Conservation (phyloP, 2,888 invertebrate genomes). For the Agriopis aurantiaria region DNA sequence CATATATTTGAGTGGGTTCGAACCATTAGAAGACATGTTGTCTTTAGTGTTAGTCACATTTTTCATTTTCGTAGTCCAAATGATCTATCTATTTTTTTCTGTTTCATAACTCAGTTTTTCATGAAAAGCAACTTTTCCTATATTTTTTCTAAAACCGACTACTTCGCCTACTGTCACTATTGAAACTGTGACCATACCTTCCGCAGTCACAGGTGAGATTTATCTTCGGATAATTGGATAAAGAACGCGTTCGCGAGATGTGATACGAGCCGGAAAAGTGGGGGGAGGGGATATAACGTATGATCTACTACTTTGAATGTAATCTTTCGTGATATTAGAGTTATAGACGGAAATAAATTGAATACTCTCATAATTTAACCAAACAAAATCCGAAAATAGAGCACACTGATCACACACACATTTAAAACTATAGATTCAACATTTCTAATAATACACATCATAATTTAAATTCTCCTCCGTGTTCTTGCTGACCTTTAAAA, state of each 20-base stretch:
- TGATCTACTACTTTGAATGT: constrained; percentile 60
- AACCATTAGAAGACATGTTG: too few species aligned
- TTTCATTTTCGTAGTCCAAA: too few species aligned
- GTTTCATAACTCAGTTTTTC: too few species aligned
- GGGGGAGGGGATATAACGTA: constrained; percentile 59
- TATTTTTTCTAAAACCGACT: background rate
- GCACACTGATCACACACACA: too few species aligned
- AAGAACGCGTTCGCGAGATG: constrained; percentile 83
- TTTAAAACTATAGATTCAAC: too few species aligned
- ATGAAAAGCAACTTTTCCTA: background rate
- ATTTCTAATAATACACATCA: too few species aligned
- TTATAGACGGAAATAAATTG: constrained; percentile 7
- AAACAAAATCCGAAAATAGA: background rate
- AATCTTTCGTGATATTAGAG: constrained; percentile 51
- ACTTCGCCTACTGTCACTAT: constrained; percentile 12
- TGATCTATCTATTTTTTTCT: too few species aligned
- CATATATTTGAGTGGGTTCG: too few species aligned
- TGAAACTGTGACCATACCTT: constrained; percentile 50
- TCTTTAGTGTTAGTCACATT: too few species aligned
- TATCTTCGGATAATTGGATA: constrained; percentile 86
- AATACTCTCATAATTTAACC: constrained; percentile 8
- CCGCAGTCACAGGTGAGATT: constrained; percentile 86
- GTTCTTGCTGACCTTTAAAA: too few species aligned
- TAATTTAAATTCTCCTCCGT: too few species aligned
- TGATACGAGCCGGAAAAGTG: constrained; percentile 79